phyloP scores from a whole-genome alignment of 2,888 invertebrate genomes.

The Eristalinus sepulchralis region DNA sequence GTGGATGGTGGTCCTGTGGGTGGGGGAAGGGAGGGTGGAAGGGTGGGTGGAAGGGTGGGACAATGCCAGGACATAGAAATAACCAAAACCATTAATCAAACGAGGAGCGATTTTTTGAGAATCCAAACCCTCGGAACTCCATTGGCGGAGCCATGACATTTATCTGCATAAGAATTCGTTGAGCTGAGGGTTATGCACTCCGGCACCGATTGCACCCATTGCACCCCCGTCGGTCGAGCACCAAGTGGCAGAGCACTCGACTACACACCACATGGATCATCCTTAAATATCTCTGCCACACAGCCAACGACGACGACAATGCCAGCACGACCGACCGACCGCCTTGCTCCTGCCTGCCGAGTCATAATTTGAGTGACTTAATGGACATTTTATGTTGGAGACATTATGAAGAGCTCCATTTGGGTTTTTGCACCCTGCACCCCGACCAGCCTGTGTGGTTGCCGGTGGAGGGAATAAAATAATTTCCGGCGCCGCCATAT shows the following conservation, averaged over 20 bases:
- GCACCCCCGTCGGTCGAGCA: neutral
- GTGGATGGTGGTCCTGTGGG: neutral
- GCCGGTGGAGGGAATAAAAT: conserved; percentile 2
- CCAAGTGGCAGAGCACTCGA: neutral
- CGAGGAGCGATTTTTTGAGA: conserved; percentile 31
- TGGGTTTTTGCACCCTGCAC: neutral
- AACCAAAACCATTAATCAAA: conserved; percentile 68
- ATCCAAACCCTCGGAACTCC: conserved; percentile 8
- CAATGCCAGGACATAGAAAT: conserved; percentile 26
- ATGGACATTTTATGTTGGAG: conserved; percentile 67
- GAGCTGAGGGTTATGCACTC: conserved; percentile 35
- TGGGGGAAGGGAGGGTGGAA: neutral
- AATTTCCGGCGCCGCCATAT: conserved; percentile 43
- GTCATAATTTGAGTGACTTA: conserved; percentile 63
- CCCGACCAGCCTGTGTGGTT: neutral
- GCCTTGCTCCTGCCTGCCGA: neutral
- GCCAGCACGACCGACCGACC: neutral
- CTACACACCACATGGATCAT: conserved; percentile 54
- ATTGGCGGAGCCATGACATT: conserved; percentile 47
- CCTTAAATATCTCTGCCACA: conserved; percentile 20
- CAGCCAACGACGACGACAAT: neutral
- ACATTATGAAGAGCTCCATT: conserved; percentile 35
- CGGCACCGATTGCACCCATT: neutral
- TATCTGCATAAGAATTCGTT: conserved; percentile 60
- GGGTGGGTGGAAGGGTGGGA: neutral